Conservation (phyloP, 2,888 invertebrate genomes). For the Drosophila paranaensis region DNA sequence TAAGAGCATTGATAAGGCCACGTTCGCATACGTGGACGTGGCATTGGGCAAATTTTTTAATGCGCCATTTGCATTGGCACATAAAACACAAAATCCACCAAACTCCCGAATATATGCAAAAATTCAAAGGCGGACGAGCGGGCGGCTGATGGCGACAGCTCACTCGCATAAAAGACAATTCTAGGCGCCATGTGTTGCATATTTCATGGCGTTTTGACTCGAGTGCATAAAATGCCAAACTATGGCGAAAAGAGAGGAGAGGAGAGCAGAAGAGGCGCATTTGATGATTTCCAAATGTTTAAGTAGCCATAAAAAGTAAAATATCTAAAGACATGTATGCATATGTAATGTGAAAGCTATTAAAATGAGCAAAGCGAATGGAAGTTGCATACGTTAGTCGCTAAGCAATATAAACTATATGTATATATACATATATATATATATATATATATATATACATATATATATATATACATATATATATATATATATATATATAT, state of each 20-base stretch:
- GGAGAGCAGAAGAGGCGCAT: conserved; percentile 34
- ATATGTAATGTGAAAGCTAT: conserved; percentile 27
- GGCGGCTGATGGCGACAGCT: conserved; percentile 20
- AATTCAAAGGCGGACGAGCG: conserved; percentile 5
- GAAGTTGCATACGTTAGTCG: not conserved
- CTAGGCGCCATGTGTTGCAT: conserved; percentile 75
- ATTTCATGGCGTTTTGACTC: conserved; percentile 74
- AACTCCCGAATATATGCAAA: conserved; percentile 27
- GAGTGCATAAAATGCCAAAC: conserved; percentile 57
- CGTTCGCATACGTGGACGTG: conserved; percentile 60
- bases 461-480: not conserved
- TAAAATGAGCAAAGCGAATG: conserved; percentile 6
- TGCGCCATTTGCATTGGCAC: conserved; percentile 71
- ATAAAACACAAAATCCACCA: conserved; percentile 53
- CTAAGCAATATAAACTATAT: conserved; percentile 1
- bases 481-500: too few relatives aligned
- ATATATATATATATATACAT: not conserved
- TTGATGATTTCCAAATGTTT: conserved; percentile 62
- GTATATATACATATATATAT: too few relatives aligned
- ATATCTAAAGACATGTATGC: conserved; percentile 24
- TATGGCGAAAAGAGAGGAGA: conserved; percentile 1
- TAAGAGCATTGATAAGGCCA: conserved; percentile 67
- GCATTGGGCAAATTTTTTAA: conserved; percentile 73
- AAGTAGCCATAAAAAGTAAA: conserved; percentile 64
- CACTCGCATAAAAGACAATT: conserved; percentile 69